Conservation (phyloP, 2,797 vertebrate species). For the Rhinogobio ventralis region DNA sequence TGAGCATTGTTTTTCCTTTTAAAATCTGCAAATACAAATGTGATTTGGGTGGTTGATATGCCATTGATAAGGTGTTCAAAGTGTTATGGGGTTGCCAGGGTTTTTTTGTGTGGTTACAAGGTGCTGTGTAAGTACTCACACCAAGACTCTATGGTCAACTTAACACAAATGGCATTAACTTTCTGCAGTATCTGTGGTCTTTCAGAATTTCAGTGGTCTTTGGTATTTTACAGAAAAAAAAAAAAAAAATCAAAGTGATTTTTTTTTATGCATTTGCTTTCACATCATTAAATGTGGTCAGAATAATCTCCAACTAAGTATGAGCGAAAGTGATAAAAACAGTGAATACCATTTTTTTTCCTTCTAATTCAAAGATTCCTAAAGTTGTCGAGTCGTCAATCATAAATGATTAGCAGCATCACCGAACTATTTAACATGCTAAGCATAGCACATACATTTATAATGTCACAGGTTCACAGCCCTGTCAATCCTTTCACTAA, state of each 20-base stretch:
- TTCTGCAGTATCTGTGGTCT: background rate
- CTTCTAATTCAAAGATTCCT: background rate
- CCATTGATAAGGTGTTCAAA: background rate
- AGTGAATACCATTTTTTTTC: conserved; percentile 26
- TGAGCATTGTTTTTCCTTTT: no score
- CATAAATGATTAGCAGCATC: conserved; percentile 31
- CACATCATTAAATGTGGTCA: background rate
- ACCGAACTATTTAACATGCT: background rate
- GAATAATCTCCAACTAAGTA: background rate
- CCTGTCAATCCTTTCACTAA: conserved; percentile 28
- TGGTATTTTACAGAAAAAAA: background rate
- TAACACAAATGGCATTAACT: background rate
- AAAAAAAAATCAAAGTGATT: background rate
- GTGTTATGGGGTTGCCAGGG: background rate
- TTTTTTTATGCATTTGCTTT: background rate
- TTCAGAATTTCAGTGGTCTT: no score
- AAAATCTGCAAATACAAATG: background rate
- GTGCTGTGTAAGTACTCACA: background rate
- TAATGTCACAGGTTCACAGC: conserved; percentile 1
- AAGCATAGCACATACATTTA: conserved; percentile 19
- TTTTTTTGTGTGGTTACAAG: background rate
- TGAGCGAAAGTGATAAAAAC: background rate
- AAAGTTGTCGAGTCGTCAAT: conserved; percentile 43
- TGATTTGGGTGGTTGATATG: background rate
- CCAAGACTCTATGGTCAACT: background rate